A percentile compares a stretch with the other conserved stretches of the same genome.
Evolutionary conservation across 2,888 invertebrate species (phyloP).

Genomic region (Tetragonisca angustula): DNA sequence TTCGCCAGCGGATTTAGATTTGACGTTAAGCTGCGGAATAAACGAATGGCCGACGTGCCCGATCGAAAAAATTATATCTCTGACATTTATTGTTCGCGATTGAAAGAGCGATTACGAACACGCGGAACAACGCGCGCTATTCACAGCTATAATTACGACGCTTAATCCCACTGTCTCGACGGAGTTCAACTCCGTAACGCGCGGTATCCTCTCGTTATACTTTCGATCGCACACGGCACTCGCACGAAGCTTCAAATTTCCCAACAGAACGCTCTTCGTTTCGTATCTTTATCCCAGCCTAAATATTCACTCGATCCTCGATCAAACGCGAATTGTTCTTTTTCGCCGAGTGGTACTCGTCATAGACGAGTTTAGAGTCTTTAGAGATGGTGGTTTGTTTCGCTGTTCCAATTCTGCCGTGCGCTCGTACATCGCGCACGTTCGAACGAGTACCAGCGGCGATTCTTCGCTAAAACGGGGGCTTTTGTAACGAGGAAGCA

Average conservation of each 20-base stretch:
- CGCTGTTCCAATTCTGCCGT: background rate
- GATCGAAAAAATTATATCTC: background rate
- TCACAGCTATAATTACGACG: too few relatives aligned
- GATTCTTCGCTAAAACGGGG: too few relatives aligned
- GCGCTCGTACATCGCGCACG: background rate
- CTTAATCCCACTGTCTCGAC: too few relatives aligned
- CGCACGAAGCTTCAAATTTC: background rate
- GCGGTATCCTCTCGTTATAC: too few relatives aligned
- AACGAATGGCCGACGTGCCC: background rate
- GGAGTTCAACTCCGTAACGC: too few relatives aligned
- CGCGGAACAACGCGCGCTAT: too few relatives aligned
- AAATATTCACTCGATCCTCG: background rate
- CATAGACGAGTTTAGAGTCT: background rate
- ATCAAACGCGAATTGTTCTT: background rate
- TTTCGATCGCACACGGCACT: background rate
- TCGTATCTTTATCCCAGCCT: slow-evolving; percentile 2
- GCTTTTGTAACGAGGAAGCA: background rate
- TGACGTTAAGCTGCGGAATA: background rate
- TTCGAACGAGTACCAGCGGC: background rate
- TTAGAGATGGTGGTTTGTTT: background rate
- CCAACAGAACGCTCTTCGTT: background rate
- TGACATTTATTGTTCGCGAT: background rate
- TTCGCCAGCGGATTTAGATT: background rate
- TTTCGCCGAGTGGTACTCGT: background rate
- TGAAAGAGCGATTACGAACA: too few relatives aligned